Conservation (phyloP, 2,888 invertebrate species). For the Hirtodrosophila trivittata region DNA sequence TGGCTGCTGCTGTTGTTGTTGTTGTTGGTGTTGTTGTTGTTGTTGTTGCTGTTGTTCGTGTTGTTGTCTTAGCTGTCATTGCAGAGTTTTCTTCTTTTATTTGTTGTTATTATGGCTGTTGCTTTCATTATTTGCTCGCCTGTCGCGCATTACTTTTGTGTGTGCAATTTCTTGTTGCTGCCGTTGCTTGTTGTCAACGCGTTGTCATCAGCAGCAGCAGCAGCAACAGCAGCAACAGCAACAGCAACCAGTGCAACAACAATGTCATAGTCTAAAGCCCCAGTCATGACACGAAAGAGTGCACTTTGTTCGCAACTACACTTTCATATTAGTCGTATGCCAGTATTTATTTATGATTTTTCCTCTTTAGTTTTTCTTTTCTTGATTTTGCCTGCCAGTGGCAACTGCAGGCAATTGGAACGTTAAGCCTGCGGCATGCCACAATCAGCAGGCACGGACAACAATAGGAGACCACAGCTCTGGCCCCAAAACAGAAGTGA, state of each 20-base stretch:
- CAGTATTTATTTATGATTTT: constrained; percentile 51
- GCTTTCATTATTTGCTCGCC: constrained; percentile 22
- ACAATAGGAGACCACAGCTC: constrained; percentile 19
- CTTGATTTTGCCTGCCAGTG: constrained; percentile 29
- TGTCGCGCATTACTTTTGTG: constrained; percentile 50
- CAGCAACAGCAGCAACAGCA: constrained; percentile 24
- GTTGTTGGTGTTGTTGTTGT: constrained; percentile 18
- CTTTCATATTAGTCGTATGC: constrained; percentile 22
- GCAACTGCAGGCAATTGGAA: constrained; percentile 42
- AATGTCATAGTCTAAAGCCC: constrained; percentile 35
- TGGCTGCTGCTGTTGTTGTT: constrained; percentile 12
- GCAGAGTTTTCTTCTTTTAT: constrained; percentile 40
- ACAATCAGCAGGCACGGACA: constrained; percentile 47
- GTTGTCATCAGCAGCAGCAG: constrained; percentile 49
- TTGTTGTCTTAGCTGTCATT: constrained; percentile 11
- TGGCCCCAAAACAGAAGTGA: constrained; percentile 13
- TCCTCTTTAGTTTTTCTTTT: constrained; percentile 13
- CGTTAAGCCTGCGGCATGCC: constrained; percentile 51
- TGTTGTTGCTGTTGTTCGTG: constrained; percentile 1
- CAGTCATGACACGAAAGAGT: constrained; percentile 51
- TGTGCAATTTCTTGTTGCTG: constrained; percentile 34
- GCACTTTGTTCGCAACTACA: constrained; percentile 28
- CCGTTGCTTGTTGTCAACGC: constrained; percentile 35
- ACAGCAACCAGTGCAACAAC: constrained; percentile 3
- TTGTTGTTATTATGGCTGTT: neutral